These are phyloP conservation scores for Hipparchia sbordonii DNA, from an alignment of 2,888 invertebrate genomes.

Conservation along the genomic window DNA sequence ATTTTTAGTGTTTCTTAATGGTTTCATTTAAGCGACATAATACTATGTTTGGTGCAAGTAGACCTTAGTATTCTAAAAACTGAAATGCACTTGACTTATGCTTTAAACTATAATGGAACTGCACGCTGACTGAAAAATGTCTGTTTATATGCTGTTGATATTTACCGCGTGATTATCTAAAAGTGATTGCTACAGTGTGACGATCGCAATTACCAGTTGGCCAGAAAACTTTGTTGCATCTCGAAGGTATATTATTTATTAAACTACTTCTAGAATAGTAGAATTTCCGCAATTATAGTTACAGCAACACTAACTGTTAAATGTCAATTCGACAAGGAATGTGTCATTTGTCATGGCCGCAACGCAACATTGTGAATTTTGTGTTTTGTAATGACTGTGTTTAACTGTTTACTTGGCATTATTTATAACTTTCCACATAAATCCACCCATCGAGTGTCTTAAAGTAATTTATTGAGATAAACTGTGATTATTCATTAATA, in stretches of 20 bases:
- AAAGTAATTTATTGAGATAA: slow-evolving; percentile 16
- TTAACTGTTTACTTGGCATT: slow-evolving; percentile 67
- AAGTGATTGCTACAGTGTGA: no score
- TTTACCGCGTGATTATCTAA: no score
- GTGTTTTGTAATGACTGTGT: slow-evolving; percentile 38
- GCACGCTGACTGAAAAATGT: no score
- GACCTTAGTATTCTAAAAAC: no score
- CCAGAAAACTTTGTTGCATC: no score
- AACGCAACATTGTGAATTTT: slow-evolving; percentile 68
- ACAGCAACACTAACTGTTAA: slow-evolving; percentile 24
- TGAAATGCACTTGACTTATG: no score
- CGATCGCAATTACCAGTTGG: no score
- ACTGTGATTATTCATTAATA: slow-evolving; percentile 19
- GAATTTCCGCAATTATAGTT: background rate
- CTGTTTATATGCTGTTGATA: no score
- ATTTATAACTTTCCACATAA: slow-evolving; percentile 55
- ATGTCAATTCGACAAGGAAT: background rate
- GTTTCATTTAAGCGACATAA: background rate
- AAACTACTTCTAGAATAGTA: background rate
- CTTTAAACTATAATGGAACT: no score
- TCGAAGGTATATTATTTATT: background rate
- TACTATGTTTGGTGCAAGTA: no score
- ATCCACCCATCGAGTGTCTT: slow-evolving; percentile 51
- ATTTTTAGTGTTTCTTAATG: background rate
- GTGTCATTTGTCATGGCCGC: slow-evolving; percentile 58